Base-by-base conservation (phyloP, 2,888 invertebrate genomes). In the Fissipunctia ypsillon region DNA sequence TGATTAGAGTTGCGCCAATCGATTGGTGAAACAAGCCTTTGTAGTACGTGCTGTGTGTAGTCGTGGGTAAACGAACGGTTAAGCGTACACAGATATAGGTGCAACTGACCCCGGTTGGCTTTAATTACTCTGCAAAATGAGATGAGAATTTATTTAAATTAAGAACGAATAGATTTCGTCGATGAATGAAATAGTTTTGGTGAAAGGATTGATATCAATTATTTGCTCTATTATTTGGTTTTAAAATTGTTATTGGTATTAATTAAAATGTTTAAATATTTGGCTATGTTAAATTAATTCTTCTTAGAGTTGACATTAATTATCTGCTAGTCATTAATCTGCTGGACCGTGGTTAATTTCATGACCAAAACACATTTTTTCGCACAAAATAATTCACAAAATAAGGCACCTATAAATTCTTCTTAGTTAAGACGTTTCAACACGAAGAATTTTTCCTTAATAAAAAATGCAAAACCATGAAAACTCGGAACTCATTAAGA, bases 381-480 rank as follows among this genome's bases (percentile, higher is more conserved):
- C 3, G 2, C 56, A 19, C 1, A 54, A 74, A 75, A 48, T 52
- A 64, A 60, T 64, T 59, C 10, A 35, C 14, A 28, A 48, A 64
- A 57, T 48, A 63, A 28, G 52, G 10, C 10, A n/a, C 9, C 54
- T 14, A 35, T 56, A 60, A 80, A 52, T 67, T 65, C 9, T 35
- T 76, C 45, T 31, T 50, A 48, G 48, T 31, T 66, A 68, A 75
- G 43, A 76, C 60, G 31, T 60, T 56, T 43, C 25, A 48, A 41
- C 50, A 45, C 81, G 50, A 45, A 81, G 19, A 56, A 45, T 67
- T 76, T 80, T 76, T 45, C 60, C 25, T 65, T 76, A 76, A 81
- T 81, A 78, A 81, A 78, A 81, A 78, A 81, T 81, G 81, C 60
- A 78, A 78, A 81, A 81, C 77, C 60, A 19, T 77, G 38, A 81